Conservation (phyloP, 1,140 invertebrate species). For the Ephestia elutella region DNA sequence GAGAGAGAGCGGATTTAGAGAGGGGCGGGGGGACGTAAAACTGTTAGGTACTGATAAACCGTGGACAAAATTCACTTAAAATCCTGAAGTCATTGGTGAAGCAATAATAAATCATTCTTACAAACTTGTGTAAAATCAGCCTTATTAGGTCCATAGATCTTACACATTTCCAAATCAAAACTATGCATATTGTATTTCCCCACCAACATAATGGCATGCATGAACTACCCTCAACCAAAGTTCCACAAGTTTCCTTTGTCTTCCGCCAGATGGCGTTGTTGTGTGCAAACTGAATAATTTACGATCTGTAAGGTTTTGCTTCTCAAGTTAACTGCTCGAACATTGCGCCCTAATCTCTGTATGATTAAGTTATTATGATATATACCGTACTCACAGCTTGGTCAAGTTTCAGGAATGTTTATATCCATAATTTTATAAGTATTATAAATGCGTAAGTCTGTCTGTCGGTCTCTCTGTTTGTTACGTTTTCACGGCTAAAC, state of each 20-base stretch:
- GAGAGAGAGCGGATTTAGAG: too few species aligned
- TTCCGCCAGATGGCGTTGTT: background rate
- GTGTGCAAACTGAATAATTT: background rate
- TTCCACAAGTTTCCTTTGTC: background rate
- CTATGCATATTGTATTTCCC: background rate
- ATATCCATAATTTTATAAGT: background rate
- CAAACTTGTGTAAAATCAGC: too few species aligned
- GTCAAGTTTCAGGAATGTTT: background rate
- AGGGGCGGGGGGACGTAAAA: too few species aligned
- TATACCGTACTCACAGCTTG: background rate
- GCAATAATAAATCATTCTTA: too few species aligned
- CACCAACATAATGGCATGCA: background rate
- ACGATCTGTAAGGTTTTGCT: constrained; percentile 2
- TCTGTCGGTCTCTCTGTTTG: too few species aligned
- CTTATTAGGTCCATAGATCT: background rate
- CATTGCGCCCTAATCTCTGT: background rate
- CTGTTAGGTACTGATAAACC: too few species aligned
- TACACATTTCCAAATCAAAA: background rate
- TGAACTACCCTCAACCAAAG: background rate
- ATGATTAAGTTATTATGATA: background rate
- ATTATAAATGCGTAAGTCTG: too few species aligned
- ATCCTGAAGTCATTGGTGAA: too few species aligned
- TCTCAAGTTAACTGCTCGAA: background rate
- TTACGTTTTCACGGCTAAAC: too few species aligned
- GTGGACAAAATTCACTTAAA: too few species aligned